Percentiles rank a stretch among this genome's conserved stretches.
phyloP scores from a whole-genome alignment of 2,888 invertebrate species.

The Drosophila demipolita region DNA sequence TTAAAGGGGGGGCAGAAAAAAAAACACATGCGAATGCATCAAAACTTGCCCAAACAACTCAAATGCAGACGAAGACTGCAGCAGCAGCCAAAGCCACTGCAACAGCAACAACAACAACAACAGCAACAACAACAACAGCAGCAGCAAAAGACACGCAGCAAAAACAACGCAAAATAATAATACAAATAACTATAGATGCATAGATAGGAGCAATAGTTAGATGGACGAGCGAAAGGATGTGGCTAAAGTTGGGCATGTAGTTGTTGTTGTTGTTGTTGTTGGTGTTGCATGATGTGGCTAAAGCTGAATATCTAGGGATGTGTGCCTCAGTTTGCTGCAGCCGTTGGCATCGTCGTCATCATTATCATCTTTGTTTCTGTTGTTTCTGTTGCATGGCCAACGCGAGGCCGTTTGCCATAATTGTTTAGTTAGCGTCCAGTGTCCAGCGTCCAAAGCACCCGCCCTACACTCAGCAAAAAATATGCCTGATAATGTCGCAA shows the following conservation, averaged over 20 bases:
- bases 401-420: slow-evolving; percentile 73
- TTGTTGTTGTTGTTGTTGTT: slow-evolving; percentile 7
- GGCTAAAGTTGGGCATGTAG: slow-evolving; percentile 19
- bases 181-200: slow-evolving; percentile 80
- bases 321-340: slow-evolving; percentile 12
- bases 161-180: slow-evolving; percentile 76
- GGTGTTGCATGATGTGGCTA: slow-evolving; percentile 7
- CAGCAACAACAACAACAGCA: slow-evolving; percentile 14
- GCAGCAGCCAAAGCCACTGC: slow-evolving; percentile 9
- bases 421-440: slow-evolving; percentile 73
- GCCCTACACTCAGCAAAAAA: slow-evolving; percentile 37
- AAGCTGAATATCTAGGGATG: slow-evolving; percentile 7
- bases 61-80: slow-evolving; percentile 25
- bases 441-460: slow-evolving; percentile 55
- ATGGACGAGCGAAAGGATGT: slow-evolving; percentile 72
- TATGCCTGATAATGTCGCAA: not conserved
- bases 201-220: slow-evolving; percentile 78
- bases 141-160: slow-evolving; percentile 40
- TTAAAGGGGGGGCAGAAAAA: not conserved
- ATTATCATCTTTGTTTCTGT: slow-evolving; percentile 20
- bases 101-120: slow-evolving; percentile 58
- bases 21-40: slow-evolving; percentile 64
- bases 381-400: slow-evolving; percentile 42
- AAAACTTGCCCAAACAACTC: slow-evolving; percentile 57
- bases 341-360: slow-evolving; percentile 14